Base-by-base conservation (phyloP, 2,113 vertebrate species). In the Crotophaga sulcirostris region DNA sequence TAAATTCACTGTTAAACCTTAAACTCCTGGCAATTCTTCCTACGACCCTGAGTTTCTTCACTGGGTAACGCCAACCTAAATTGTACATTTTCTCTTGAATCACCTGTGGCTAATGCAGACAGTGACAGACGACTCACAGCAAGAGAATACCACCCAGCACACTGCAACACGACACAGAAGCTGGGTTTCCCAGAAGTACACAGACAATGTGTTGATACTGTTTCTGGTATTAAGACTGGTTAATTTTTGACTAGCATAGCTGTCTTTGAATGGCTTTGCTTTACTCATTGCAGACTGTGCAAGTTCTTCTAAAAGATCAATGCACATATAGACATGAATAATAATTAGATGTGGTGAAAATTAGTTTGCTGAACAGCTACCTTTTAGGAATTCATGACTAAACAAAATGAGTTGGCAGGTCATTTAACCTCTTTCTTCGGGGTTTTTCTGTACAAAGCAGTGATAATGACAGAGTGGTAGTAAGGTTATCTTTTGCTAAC, bases 341-440 rank as follows among this genome's bases (percentile, higher is more conserved):
- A 92, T 72, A 90, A 94, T 60, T 23, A 80, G 40, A 52, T 31
- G 31, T 29, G 17, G 52, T 88, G 10, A 24, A 90, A 96, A 88
- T 42, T 42, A 6, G 6, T 69, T 86, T 76, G 47, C 44, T 93
- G 63, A 89, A 63, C 67, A 66, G 23, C 13, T 81, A 26, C 19
- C 62, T 87, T 67, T 69, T 64, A 79, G 49, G 74, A 90, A 91
- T 95, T 85, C 44, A 59, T 94, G 36, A 84, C 52, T 87, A 52
- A 87, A 85, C 19, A 76, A 14, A 13, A 60, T 87, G 49, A 69
- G 21, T 16, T 89, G 70, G 58, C 21, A 85, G 66, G 58, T 73
- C 40, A 79, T 75, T 96, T 82, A 87, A 85, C 45, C 54, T 90
- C 8, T 3, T 82, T 76, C n/a, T 85, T 6, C 45, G 64, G 51